Conservation (phyloP, 2,113 vertebrate genomes). For the Ceratotherium simum region DNA sequence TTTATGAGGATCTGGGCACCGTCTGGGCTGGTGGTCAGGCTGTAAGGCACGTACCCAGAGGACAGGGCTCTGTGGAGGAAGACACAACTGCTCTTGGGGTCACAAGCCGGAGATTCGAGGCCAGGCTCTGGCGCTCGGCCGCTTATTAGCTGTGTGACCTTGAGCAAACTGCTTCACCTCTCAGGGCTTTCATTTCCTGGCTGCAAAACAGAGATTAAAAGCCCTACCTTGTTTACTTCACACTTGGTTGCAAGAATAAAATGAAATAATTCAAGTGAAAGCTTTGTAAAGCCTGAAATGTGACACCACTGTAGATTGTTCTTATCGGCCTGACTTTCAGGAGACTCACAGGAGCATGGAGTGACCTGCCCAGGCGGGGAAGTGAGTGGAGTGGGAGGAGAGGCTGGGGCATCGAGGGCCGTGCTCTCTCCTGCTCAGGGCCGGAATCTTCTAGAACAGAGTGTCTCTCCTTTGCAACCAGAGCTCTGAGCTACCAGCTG, state of each 20-base stretch:
- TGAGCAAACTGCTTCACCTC: neutral
- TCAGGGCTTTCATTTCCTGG: neutral
- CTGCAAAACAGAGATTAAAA: constrained; percentile 1
- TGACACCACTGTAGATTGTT: neutral
- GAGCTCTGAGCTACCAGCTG: neutral
- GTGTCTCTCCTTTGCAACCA: neutral
- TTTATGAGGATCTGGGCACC: neutral
- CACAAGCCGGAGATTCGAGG: neutral
- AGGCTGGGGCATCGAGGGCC: too few species aligned
- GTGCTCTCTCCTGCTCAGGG: neutral
- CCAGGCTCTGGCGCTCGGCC: neutral
- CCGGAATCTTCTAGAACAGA: neutral
- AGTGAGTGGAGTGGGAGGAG: neutral
- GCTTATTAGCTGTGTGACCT: neutral
- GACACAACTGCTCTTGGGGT: neutral
- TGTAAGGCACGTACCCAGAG: neutral
- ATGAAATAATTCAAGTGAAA: too few species aligned
- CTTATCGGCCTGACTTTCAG: neutral
- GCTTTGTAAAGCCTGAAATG: neutral
- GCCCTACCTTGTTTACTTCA: neutral
- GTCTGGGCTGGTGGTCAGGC: neutral
- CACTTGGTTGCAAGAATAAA: neutral
- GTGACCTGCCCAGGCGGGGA: neutral
- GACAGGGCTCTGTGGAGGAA: neutral
- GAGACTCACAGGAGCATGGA: neutral